A percentile compares a stretch with the other conserved stretches of the same genome.
These are phyloP conservation scores for Zelostemma sp. DNA, from an alignment of 1,140 invertebrate species.

Conservation along the genomic window DNA sequence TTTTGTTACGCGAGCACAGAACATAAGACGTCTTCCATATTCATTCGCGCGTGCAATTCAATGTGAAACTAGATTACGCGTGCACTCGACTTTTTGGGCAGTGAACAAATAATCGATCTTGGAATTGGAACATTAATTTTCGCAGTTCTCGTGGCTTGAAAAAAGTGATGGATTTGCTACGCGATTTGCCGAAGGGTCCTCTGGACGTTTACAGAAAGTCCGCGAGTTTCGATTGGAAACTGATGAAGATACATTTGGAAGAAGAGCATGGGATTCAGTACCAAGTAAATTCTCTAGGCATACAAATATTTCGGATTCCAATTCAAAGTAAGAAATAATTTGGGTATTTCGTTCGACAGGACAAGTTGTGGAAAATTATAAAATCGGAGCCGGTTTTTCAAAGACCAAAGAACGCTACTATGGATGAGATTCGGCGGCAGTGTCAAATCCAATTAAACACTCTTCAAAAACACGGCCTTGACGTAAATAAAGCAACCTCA, in stretches of 20 bases:
- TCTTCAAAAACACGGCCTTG: conserved; percentile 67
- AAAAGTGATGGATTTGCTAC: conserved; percentile 50
- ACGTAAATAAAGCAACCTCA: conserved; percentile 62
- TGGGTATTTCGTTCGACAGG: conserved; percentile 71
- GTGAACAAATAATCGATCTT: conserved; percentile 4
- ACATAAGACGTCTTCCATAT: no score
- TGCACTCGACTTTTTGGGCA: not conserved
- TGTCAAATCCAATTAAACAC: conserved; percentile 74
- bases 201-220: conserved; percentile 80
- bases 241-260: conserved; percentile 81
- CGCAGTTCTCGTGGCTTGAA: conserved; percentile 19
- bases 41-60: no score
- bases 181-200: conserved; percentile 79
- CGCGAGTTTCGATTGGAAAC: conserved; percentile 87
- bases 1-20: no score
- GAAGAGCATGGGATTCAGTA: conserved; percentile 72
- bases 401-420: conserved; percentile 67
- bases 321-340: not conserved
- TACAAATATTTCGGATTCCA: no score
- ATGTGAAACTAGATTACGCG: no score
- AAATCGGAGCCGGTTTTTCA: conserved; percentile 87
- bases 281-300: conserved; percentile 71
- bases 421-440: conserved; percentile 81
- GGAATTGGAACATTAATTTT: conserved; percentile 9
- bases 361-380: conserved; percentile 84